Conservation (phyloP, 37 sponge, comb jelly and placozoan species). For the Ephydatia muelleri region DNA sequence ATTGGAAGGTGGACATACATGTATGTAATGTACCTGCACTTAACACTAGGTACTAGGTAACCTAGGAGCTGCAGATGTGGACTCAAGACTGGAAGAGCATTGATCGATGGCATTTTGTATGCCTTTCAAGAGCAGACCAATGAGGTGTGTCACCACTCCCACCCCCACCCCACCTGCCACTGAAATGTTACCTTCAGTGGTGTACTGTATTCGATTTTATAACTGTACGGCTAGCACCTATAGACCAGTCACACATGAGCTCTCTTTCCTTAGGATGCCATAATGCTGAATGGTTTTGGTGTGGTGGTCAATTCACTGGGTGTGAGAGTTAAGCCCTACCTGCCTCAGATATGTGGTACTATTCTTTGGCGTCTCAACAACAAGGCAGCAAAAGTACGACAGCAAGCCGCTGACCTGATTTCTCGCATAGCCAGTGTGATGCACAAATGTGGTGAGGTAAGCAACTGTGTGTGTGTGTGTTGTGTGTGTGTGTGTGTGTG, state of each 20-base stretch:
- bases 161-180: no score
- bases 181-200: no score
- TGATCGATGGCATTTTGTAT: slow-evolving; percentile 97
- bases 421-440: slow-evolving; percentile 91
- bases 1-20: no score
- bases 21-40: background rate
- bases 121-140: slow-evolving; percentile 93
- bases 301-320: slow-evolving; percentile 97
- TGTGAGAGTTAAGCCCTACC: slow-evolving; percentile 91
- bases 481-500: slow-evolving; percentile 22
- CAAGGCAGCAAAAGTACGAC: slow-evolving; percentile 96
- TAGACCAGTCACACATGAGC: background rate
- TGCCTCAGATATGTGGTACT: slow-evolving; percentile 99
- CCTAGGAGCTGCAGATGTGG: slow-evolving; percentile 95
- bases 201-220: background rate
- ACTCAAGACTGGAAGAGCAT: slow-evolving; percentile 95
- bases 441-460: slow-evolving; percentile 92
- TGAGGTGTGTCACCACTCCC: slow-evolving; percentile 40
- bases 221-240: no score
- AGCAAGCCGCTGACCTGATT: slow-evolving; percentile 98
- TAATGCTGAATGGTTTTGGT: slow-evolving; percentile 97
- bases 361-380: slow-evolving; percentile 97
- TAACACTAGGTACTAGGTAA: slow-evolving; percentile 82
- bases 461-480: slow-evolving; percentile 17
- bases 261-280: slow-evolving; percentile 82